Evolutionary conservation across 2,797 vertebrate genomes (phyloP).

Genomic region (Craterocephalus amniculus): DNA sequence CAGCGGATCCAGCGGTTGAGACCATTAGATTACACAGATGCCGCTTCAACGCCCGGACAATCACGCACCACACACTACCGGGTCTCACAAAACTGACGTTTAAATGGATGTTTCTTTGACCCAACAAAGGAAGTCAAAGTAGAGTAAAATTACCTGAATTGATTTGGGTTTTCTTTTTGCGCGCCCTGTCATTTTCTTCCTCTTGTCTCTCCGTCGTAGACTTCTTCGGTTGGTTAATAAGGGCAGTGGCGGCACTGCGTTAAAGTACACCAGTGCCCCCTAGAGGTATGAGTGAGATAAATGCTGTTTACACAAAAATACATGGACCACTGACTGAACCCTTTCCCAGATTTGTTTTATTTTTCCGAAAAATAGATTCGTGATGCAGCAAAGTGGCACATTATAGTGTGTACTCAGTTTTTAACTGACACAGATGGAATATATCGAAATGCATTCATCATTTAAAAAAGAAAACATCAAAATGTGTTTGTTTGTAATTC

Average conservation of each 20-base stretch:
- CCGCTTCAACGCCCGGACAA: neutral
- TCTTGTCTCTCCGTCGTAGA: constrained; percentile 53
- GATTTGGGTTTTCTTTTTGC: constrained; percentile 85
- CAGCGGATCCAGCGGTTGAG: constrained; percentile 38
- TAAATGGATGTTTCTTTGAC: neutral
- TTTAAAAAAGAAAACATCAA: neutral
- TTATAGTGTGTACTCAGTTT: neutral
- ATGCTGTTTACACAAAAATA: neutral
- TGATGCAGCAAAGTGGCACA: neutral
- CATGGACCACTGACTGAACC: neutral
- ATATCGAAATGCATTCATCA: neutral
- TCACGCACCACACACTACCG: neutral
- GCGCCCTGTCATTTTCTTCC: constrained; percentile 84
- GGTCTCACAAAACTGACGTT: fast-evolving
- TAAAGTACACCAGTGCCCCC: constrained; percentile 19
- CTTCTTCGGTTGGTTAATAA: constrained; percentile 50
- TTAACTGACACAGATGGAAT: neutral
- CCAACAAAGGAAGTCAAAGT: neutral
- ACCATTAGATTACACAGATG: neutral
- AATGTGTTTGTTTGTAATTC: neutral
- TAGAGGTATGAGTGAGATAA: neutral
- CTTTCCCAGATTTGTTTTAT: neutral
- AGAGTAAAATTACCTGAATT: constrained; percentile 68
- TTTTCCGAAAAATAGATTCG: neutral
- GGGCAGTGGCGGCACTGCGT: neutral